Evolutionary conservation across 1,140 invertebrate species (phyloP).

Genomic region (Drosophila nikananu): DNA sequence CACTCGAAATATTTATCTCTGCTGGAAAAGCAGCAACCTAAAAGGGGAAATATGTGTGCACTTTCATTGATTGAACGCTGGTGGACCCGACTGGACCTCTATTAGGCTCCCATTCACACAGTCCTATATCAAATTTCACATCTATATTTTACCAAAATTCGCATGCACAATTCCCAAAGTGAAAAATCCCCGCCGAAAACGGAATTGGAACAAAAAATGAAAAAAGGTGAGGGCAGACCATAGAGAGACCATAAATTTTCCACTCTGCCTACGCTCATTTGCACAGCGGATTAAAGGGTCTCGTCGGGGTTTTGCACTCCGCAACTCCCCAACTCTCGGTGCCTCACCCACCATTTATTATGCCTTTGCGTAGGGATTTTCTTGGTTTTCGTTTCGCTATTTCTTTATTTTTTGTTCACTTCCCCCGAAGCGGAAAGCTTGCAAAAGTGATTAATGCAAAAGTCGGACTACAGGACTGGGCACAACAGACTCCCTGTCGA

Average conservation of each 20-base stretch:
- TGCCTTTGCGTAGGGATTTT: slow-evolving; percentile 76
- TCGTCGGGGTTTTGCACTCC: slow-evolving; percentile 73
- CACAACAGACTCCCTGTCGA: slow-evolving; percentile 15
- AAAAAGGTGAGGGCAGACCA: slow-evolving; percentile 38
- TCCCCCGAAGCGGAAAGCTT: slow-evolving; percentile 57
- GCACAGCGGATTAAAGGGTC: slow-evolving; percentile 80
- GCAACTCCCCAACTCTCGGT: slow-evolving; percentile 15
- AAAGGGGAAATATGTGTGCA: slow-evolving; percentile 31
- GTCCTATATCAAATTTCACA: slow-evolving; percentile 66
- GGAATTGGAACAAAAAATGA: slow-evolving; percentile 29
- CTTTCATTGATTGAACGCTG: slow-evolving; percentile 65
- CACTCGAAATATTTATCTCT: slow-evolving; percentile 48
- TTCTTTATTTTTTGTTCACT: slow-evolving; percentile 43
- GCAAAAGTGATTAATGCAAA: slow-evolving; percentile 83
- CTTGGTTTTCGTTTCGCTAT: slow-evolving; percentile 47
- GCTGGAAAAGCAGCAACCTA: slow-evolving; percentile 10
- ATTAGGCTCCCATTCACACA: slow-evolving; percentile 44
- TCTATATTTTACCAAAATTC: slow-evolving; percentile 67
- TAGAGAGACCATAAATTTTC: slow-evolving; percentile 72
- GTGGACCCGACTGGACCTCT: slow-evolving; percentile 33
- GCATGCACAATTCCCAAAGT: slow-evolving; percentile 45
- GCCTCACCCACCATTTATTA: slow-evolving; percentile 66
- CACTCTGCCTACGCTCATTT: slow-evolving; percentile 66
- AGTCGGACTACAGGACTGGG: slow-evolving; percentile 49
- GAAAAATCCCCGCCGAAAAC: slow-evolving; percentile 40